These are phyloP conservation scores for Toxotes chatareus DNA, from an alignment of 2,113 vertebrate species.

Conservation along the genomic window DNA sequence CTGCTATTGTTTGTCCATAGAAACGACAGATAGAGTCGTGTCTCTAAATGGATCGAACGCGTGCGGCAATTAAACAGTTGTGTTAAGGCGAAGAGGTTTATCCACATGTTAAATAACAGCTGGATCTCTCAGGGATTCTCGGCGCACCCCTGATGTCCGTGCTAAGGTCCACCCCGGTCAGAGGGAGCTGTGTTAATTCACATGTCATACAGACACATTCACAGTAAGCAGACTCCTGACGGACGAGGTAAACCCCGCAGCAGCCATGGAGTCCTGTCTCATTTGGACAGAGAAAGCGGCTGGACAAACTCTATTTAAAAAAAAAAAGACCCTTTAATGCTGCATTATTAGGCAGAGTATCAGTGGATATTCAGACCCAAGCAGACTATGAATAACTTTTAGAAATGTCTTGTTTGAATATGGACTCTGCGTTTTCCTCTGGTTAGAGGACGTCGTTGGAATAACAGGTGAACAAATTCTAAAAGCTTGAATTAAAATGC, in stretches of 20 bases:
- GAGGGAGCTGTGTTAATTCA: background rate
- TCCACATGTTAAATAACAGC: conserved; percentile 31
- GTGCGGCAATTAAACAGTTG: conserved; percentile 33
- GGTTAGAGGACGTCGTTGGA: background rate
- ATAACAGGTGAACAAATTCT: background rate
- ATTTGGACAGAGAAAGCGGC: background rate
- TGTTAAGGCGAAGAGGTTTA: background rate
- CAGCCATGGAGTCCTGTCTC: conserved; percentile 7
- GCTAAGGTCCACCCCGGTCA: background rate
- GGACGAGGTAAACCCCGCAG: conserved; percentile 5
- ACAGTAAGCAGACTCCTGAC: background rate
- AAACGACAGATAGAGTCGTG: background rate
- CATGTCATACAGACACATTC: background rate
- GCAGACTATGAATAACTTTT: background rate
- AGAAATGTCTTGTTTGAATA: background rate
- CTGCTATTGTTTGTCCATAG: conserved; percentile 1
- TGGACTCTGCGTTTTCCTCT: background rate
- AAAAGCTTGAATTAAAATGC: background rate
- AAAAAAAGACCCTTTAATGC: background rate
- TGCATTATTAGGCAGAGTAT: too few species aligned
- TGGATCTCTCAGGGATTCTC: conserved; percentile 10
- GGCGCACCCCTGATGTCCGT: background rate
- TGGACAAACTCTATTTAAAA: background rate
- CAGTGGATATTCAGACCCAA: background rate
- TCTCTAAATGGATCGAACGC: background rate